Evolutionary conservation across 2,113 vertebrate species (phyloP), one percentile per base, ranked within the genome.

Genomic region (Setophaga coronata): DNA sequence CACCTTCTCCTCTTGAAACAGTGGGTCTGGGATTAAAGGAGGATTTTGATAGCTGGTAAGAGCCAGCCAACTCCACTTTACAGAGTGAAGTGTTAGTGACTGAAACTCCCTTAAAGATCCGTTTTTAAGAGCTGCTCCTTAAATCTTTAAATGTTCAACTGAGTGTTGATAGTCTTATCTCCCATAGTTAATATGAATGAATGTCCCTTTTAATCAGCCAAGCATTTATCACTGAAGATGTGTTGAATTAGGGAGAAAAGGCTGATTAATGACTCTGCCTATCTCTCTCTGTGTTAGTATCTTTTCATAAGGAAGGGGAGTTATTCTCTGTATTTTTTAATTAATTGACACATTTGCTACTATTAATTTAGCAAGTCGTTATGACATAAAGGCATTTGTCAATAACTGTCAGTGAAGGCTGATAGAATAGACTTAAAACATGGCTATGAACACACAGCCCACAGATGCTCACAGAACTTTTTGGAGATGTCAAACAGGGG

Each of bases 321-420:
- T 53, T 92, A 81, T 56, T 86, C 12, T 38, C 50, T 71, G 47
- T 54, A 56, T 65, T 91, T 94, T 80, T 28, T 61, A 87, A 88
- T 76, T 73, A 95, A 76, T 86, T 83, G 51, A 48, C 33, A 62
- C 10, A 13, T 86, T 89, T 84, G 18, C 29, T 93, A 26, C 54
- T 73, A 57, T 87, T 94, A 93, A 85, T 85, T 85, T 85, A 67
- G 71, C 45, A 77, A 79, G 36, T 54, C 28, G 16, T 91, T 81
- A 73, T 90, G 34, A 58, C 79, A 88, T 66, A 82, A 89, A 96
- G 58, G 24, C 58, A 93, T 96, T 95, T 94, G 70, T 93, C 92
- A 93, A 66, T 83, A 93, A 38, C 17, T 87, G 71, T 78, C 47
- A 83, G 40, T n/a, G 43, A 79, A 79, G 43, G 58, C 2, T 83